Evolutionary conservation across 2,113 vertebrate species (phyloP).

Genomic region (Eretmochelys imbricata): DNA sequence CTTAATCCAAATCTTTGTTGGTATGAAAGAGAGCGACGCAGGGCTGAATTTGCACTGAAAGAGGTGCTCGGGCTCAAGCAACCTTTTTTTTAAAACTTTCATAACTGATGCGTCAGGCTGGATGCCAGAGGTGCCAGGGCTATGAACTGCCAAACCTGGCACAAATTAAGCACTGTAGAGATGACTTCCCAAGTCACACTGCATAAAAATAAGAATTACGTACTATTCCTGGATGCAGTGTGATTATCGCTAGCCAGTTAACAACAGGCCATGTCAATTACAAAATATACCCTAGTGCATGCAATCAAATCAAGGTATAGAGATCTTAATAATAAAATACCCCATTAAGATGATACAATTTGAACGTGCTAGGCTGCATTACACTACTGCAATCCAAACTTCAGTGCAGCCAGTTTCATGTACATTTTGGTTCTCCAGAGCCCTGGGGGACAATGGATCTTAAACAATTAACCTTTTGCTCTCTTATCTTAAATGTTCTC

Average conservation of each 20-base stretch:
- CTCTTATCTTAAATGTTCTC: not conserved
- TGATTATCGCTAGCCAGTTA: not conserved
- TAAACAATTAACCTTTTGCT: not conserved
- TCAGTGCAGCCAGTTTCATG: not conserved
- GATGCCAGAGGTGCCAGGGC: too few relatives aligned
- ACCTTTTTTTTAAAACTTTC: too few relatives aligned
- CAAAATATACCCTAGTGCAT: not conserved
- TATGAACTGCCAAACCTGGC: too few relatives aligned
- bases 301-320: constrained; percentile 17
- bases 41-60: too few relatives aligned
- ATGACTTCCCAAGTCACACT: not conserved
- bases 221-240: not conserved
- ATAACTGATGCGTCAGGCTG: too few relatives aligned
- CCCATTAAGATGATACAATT: not conserved
- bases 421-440: not conserved
- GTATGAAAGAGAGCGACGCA: not conserved
- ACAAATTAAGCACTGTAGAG: not conserved
- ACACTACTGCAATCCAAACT: not conserved
- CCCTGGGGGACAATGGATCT: not conserved
- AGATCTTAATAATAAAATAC: constrained; percentile 1
- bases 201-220: not conserved
- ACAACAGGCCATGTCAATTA: not conserved
- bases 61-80: too few relatives aligned
- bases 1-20: not conserved
- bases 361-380: not conserved